These are phyloP conservation scores for Lanius ludovicianus DNA, from an alignment of 2,113 vertebrate genomes.

Conservation along the genomic window DNA sequence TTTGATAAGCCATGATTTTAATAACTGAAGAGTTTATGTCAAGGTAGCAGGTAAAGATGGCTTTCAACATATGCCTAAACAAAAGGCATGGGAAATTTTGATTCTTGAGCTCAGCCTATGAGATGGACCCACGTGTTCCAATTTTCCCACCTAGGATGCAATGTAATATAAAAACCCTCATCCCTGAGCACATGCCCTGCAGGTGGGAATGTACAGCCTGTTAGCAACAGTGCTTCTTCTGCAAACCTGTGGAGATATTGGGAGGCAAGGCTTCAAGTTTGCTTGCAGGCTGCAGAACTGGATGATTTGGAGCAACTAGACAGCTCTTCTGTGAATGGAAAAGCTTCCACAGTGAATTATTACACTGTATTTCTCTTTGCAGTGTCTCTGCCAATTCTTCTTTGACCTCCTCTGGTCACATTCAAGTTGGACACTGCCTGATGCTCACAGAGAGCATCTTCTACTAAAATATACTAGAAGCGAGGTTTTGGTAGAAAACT, in stretches of 20 bases:
- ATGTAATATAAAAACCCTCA: not conserved
- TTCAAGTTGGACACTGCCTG: not conserved
- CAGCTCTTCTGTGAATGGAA: not conserved
- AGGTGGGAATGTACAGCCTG: not conserved
- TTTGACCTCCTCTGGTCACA: not conserved
- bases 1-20: not conserved
- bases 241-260: not conserved
- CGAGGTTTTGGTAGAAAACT: not conserved
- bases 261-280: not conserved
- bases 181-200: not conserved
- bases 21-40: not conserved
- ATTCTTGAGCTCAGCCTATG: not conserved
- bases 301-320: not conserved
- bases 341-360: not conserved
- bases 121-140: not conserved
- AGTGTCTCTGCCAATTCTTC: not conserved
- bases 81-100: not conserved
- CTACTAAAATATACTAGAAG: not conserved
- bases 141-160: not conserved
- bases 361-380: not conserved
- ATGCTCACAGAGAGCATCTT: not conserved
- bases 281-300: not conserved
- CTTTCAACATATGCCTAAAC: not conserved
- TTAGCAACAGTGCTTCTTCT: not conserved
- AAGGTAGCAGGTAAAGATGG: not conserved